Evolutionary conservation across 2,888 invertebrate species (phyloP).

Genomic region (Marronus borbonicus): DNA sequence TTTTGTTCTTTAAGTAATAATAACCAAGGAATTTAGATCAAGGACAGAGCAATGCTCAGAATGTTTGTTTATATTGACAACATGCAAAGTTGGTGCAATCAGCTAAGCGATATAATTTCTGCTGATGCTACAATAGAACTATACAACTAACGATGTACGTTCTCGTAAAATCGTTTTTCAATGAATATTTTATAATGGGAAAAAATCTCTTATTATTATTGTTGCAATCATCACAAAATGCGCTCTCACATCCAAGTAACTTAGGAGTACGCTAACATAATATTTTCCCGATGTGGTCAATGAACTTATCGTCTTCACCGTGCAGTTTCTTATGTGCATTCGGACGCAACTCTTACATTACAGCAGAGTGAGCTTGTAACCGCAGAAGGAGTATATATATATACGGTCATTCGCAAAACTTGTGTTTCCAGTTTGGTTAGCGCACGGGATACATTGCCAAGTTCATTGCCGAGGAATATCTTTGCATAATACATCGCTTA

Average conservation of each 20-base stretch:
- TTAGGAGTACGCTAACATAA: not conserved
- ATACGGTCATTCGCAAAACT: conserved; percentile 52
- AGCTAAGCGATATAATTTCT: too few species aligned
- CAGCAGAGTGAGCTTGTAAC: not conserved
- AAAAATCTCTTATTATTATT: not conserved
- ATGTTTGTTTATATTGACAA: not conserved
- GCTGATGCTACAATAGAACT: too few species aligned
- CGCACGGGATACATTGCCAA: conserved; percentile 27
- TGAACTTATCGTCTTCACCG: conserved; percentile 27
- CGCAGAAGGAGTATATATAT: conserved; percentile 41
- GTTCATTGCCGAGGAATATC: conserved; percentile 34
- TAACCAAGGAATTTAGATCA: conserved; percentile 9
- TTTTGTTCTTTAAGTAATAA: too few species aligned
- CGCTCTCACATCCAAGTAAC: conserved; percentile 4
- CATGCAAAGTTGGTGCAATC: too few species aligned
- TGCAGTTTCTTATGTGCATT: conserved; percentile 28
- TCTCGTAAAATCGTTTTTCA: too few species aligned
- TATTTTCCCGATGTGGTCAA: conserved; percentile 41
- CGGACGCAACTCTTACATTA: not conserved
- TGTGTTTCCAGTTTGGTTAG: conserved; percentile 48
- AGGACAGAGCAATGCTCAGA: conserved; percentile 1
- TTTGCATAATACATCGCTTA: conserved; percentile 43
- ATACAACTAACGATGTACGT: too few species aligned
- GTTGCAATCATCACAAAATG: conserved; percentile 2
- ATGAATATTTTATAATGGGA: too few species aligned